Evolutionary conservation across 2,797 vertebrate genomes (phyloP).

Genomic region (Rhabdomys pumilio): DNA sequence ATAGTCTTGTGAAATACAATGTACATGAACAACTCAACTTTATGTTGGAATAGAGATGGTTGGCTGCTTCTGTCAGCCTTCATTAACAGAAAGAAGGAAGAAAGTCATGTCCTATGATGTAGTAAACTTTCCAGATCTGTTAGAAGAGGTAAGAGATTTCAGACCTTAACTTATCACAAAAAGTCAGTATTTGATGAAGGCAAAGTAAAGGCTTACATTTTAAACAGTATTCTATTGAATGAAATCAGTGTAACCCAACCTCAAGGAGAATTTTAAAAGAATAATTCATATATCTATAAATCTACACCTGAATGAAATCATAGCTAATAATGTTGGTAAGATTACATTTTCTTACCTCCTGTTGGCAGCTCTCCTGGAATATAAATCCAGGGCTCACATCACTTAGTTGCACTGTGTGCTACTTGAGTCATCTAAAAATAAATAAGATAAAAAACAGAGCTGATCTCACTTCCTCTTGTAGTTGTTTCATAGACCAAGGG

Average conservation of each 20-base stretch:
- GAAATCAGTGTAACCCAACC: neutral
- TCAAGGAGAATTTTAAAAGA: neutral
- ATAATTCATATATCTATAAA: neutral
- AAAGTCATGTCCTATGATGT: neutral
- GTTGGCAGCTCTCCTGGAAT: conserved; percentile 41
- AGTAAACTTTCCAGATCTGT: neutral
- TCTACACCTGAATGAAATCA: neutral
- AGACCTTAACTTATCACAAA: neutral
- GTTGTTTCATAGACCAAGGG: neutral
- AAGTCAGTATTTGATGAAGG: neutral
- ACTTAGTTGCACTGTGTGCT: conserved; percentile 18
- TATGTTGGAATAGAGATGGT: conserved; percentile 3
- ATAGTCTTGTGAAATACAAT: neutral
- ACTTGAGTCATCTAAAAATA: conserved; percentile 68
- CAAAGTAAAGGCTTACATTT: neutral
- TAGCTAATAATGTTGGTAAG: neutral
- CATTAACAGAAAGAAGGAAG: neutral
- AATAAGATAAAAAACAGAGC: conserved; percentile 63
- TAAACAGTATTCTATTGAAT: neutral
- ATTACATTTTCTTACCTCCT: neutral
- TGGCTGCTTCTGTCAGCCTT: neutral
- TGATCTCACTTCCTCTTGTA: conserved; percentile 68
- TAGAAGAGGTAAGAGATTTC: neutral
- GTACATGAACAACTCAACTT: neutral
- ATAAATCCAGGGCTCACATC: neutral